A percentile compares a stretch with the other conserved stretches of the same genome.
phyloP scores from a whole-genome alignment of 1,140 invertebrate genomes.

The Drosophila tristis region DNA sequence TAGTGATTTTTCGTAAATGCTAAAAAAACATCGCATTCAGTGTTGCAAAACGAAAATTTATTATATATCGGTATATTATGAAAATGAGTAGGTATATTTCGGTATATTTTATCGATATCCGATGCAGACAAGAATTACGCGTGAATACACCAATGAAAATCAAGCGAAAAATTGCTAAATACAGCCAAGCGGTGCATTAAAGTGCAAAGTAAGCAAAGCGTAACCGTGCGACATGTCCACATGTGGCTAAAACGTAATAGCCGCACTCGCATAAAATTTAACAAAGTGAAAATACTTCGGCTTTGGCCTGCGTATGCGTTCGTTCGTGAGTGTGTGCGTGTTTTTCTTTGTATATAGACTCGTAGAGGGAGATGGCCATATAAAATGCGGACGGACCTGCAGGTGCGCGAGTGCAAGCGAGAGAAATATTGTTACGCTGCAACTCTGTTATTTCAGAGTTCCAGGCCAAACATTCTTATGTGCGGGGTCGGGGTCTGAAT shows the following conservation, averaged over 20 bases:
- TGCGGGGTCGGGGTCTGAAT: slow-evolving; percentile 50
- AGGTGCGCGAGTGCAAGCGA: slow-evolving; percentile 58
- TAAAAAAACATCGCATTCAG: no score
- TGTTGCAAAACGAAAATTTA: no score
- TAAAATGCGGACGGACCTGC: slow-evolving; percentile 19
- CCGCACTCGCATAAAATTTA: slow-evolving; percentile 23
- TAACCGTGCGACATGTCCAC: neutral
- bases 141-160: slow-evolving; percentile 68
- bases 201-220: slow-evolving; percentile 60
- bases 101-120: no score
- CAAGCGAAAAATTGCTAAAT: slow-evolving; percentile 45
- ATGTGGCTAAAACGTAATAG: slow-evolving; percentile 22
- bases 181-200: slow-evolving; percentile 51
- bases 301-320: slow-evolving; percentile 55
- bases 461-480: slow-evolving; percentile 77
- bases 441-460: slow-evolving; percentile 76
- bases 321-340: slow-evolving; percentile 60
- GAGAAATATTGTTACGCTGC: slow-evolving; percentile 44
- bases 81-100: no score
- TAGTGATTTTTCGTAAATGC: no score
- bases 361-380: slow-evolving; percentile 57
- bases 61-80: no score
- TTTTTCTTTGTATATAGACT: slow-evolving; percentile 78
- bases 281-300: slow-evolving; percentile 76
- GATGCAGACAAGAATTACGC: slow-evolving; percentile 26